These are phyloP conservation scores for Nowickia ferox DNA, from an alignment of 2,888 invertebrate genomes.

Conservation along the genomic window DNA sequence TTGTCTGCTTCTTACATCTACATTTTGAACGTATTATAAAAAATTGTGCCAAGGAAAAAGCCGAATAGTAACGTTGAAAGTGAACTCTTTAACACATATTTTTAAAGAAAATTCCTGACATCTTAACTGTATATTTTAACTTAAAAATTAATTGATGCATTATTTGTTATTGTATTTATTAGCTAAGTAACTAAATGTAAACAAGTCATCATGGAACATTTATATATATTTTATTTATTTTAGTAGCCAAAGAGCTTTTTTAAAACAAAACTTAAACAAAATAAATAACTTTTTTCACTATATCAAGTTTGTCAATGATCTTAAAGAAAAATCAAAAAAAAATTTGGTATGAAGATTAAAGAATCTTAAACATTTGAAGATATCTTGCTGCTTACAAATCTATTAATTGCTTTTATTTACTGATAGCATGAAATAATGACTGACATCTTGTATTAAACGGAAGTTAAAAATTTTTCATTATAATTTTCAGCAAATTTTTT, in stretches of 20 bases:
- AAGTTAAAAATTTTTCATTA: slow-evolving; percentile 48
- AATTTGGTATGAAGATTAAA: neutral
- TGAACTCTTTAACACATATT: neutral
- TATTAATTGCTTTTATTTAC: slow-evolving; percentile 31
- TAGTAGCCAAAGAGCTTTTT: slow-evolving; percentile 49
- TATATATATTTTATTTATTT: slow-evolving; percentile 19
- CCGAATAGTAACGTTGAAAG: slow-evolving; percentile 65
- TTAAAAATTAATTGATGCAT: neutral
- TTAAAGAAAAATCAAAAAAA: neutral
- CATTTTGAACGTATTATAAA: slow-evolving; percentile 81
- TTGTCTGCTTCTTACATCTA: slow-evolving; percentile 83
- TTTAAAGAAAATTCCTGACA: slow-evolving; percentile 6
- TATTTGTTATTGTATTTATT: neutral
- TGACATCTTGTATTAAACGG: slow-evolving; percentile 5
- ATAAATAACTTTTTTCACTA: slow-evolving; percentile 24
- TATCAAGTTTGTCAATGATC: neutral
- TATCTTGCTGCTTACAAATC: neutral
- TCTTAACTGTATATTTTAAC: slow-evolving; percentile 17
- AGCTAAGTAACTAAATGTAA: neutral
- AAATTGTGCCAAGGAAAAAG: slow-evolving; percentile 78
- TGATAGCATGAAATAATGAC: slow-evolving; percentile 3
- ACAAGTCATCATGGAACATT: neutral
- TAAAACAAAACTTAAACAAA: slow-evolving; percentile 12
- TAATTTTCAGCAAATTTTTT: slow-evolving; percentile 41
- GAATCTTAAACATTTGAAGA: neutral